Conservation (phyloP, 1,140 invertebrate genomes). For the Trichonephila inaurata region DNA sequence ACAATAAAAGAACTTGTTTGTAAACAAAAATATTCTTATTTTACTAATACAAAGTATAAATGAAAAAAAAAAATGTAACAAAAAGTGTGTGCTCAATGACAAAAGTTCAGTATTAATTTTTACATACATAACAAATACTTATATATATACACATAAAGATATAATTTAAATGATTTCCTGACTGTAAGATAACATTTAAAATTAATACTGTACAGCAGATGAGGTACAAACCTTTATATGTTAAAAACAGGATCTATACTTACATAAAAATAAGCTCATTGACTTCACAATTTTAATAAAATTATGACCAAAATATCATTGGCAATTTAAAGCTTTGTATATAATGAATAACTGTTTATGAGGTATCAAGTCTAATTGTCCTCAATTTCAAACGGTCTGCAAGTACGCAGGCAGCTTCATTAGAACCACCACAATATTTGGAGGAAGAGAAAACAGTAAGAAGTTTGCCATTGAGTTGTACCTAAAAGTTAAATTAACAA, state of each 20-base stretch:
- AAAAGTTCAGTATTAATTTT: background rate
- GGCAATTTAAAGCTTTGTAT: conserved; percentile 13
- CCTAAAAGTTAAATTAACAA: conserved; percentile 78
- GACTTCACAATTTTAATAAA: background rate
- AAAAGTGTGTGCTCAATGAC: background rate
- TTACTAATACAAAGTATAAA: background rate
- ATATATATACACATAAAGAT: background rate
- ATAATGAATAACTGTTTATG: conserved; percentile 69
- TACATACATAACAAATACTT: background rate
- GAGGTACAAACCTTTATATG: background rate
- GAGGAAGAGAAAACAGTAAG: conserved; percentile 87
- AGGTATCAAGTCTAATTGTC: conserved; percentile 84
- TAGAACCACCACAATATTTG: conserved; percentile 85
- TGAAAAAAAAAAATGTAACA: background rate
- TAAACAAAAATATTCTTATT: background rate
- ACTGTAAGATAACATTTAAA: background rate
- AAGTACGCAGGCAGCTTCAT: conserved; percentile 86
- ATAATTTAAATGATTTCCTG: background rate
- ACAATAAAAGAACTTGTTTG: no score
- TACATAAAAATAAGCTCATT: conserved; percentile 66
- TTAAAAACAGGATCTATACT: conserved; percentile 17
- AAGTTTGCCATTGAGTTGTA: conserved; percentile 84
- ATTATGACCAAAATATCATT: conserved; percentile 6
- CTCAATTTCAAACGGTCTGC: conserved; percentile 83
- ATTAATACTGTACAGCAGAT: conserved; percentile 2